Conservation (phyloP, 2,797 vertebrate species). For the Cetoscarus ocellatus region DNA sequence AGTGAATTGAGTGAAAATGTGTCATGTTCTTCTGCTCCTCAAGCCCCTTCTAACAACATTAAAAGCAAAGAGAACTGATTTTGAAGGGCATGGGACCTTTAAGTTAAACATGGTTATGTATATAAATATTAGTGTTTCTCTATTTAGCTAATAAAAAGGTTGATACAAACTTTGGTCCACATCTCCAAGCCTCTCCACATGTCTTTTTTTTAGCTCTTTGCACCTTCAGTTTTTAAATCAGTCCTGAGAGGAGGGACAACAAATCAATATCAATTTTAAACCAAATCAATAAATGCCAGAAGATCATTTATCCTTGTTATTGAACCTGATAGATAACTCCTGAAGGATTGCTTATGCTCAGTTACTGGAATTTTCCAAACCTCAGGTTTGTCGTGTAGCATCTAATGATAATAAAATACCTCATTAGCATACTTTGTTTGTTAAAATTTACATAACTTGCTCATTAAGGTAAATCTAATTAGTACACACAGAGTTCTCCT, state of each 20-base stretch:
- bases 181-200: too few relatives aligned
- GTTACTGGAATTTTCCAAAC: slow-evolving; percentile 9
- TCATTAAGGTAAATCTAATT: slow-evolving; percentile 29
- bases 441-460: slow-evolving; percentile 27
- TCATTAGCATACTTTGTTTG: slow-evolving; percentile 44
- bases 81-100: too few relatives aligned
- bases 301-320: slow-evolving; percentile 10
- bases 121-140: too few relatives aligned
- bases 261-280: neutral
- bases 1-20: too few relatives aligned
- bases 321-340: slow-evolving; percentile 1
- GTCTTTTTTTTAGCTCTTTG: too few relatives aligned
- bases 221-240: neutral
- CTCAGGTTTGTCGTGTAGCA: neutral
- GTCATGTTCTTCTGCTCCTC: too few relatives aligned
- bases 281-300: neutral
- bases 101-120: too few relatives aligned
- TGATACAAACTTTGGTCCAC: too few relatives aligned
- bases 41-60: too few relatives aligned
- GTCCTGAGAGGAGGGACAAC: neutral
- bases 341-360: neutral
- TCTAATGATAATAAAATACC: slow-evolving; percentile 38
- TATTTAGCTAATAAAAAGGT: too few relatives aligned
- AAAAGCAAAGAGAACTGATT: too few relatives aligned
- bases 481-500: neutral